Percentiles rank a stretch among this genome's conserved stretches.
Conservation (phyloP, 1,140 invertebrate species). For the Maniola jurtina region DNA sequence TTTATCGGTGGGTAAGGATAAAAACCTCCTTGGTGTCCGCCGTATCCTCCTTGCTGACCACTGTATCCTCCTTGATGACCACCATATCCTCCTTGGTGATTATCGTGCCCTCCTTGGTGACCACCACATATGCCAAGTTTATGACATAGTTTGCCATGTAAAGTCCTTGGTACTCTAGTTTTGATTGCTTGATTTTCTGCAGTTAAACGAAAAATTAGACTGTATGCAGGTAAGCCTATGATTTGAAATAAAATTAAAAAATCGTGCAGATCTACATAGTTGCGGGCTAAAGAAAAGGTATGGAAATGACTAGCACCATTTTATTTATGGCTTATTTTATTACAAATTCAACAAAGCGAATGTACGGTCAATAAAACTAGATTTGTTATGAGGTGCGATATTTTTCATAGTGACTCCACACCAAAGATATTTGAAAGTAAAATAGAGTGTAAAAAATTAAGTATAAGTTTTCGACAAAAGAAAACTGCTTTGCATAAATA, state of each 20-base stretch:
- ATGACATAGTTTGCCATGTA: constrained; percentile 47
- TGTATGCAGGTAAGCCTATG: no score
- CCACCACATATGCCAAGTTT: constrained; percentile 50
- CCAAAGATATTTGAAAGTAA: background rate
- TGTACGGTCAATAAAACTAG: constrained; percentile 2
- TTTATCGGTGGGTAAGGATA: constrained; percentile 54
- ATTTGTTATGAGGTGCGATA: constrained; percentile 9
- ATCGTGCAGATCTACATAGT: no score
- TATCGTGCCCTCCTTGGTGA: constrained; percentile 37
- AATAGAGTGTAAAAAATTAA: background rate
- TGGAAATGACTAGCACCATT: no score
- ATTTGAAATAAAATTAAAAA: no score
- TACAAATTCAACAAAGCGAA: background rate
- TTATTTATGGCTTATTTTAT: background rate
- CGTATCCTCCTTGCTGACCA: constrained; percentile 38
- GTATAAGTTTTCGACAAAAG: background rate
- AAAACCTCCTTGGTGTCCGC: constrained; percentile 37
- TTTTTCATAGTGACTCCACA: background rate
- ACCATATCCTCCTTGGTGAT: constrained; percentile 34
- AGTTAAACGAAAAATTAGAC: no score
- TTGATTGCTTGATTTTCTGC: constrained; percentile 5
- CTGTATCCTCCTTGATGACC: constrained; percentile 37
- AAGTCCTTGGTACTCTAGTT: constrained; percentile 38
- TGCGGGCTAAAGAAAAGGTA: no score
- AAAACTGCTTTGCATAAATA: constrained; percentile 7